Base-by-base conservation (phyloP, 2,113 vertebrate species). In the Oryzias javanicus region DNA sequence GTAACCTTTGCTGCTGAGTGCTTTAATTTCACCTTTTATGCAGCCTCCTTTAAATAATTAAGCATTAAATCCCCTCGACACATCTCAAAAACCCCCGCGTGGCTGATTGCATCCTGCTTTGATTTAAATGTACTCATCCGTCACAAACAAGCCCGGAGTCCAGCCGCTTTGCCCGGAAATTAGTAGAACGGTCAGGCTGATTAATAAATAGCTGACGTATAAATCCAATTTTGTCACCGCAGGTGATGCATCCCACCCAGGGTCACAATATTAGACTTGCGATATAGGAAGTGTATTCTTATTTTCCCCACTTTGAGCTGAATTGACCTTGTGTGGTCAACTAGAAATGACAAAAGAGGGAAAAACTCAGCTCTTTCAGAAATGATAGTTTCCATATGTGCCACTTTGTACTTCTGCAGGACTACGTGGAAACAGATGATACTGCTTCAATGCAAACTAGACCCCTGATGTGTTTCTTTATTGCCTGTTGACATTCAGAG, bases 81-180 rank as follows among this genome's bases (percentile, higher is more conserved):
- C 75, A 73, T 66, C 63, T 45, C 64, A 59, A 70, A 44, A 72
- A 71, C 67, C 74, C 29, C 72, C 61, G 70, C 82, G 74, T 69
- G 73, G 79, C 81, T 79, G 84, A 89, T 84, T 88, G 81, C 80
- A 80, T 79, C 78, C 74, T 80, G 75, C 72, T 86, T 86, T 89
- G 84, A 85, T 89, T 88, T 84, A 87, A 87, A 87, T 62, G 60
- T 73, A 75, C 76, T 81, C 87, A 84, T 84, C 78, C 69, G 40
- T 80, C 79, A 83, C 79, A 80, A 82, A 85, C 83, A 84, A 77
- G 64, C 74, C 72, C 51, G 49, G 68, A 75, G 62, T 66, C 35
- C 46, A 50, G 51, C 48, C 40, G 42, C 62, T 76, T 72, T 55
- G 55, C 52, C 63, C 55, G 74, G 77, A 86, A 81, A 88, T 88